Conservation (phyloP, 2,113 vertebrate genomes). For the Acanthisitta chloris region DNA sequence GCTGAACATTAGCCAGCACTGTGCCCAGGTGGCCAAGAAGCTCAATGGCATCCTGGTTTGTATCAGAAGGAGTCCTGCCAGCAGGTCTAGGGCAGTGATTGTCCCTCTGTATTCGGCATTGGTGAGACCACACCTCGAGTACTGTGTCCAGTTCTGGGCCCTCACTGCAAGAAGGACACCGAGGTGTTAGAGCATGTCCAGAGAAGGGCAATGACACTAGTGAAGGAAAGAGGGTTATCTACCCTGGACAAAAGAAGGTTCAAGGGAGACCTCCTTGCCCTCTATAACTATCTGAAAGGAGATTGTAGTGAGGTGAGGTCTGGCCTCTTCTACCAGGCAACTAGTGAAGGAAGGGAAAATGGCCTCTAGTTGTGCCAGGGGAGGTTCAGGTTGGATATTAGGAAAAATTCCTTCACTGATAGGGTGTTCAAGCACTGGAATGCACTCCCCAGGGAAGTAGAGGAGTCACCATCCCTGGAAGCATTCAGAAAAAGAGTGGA, state of each 20-base stretch:
- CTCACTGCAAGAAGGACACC: not conserved
- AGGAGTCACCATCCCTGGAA: not conserved
- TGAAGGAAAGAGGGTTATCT: not conserved
- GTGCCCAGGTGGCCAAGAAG: not conserved
- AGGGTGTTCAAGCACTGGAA: not conserved
- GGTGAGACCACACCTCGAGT: rapidly evolving
- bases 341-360: not conserved
- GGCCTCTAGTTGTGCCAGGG: not conserved
- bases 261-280: not conserved
- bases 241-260: not conserved
- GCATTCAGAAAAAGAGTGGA: not conserved
- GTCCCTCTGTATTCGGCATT: not conserved
- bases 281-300: not conserved
- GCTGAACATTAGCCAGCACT: not conserved
- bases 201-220: not conserved
- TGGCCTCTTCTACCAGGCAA: not conserved
- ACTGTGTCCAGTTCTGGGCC: not conserved
- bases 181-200: not conserved
- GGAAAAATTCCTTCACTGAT: not conserved
- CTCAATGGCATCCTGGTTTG: not conserved
- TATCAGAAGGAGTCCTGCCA: not conserved
- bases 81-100: not conserved
- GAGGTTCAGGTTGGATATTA: not conserved
- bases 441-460: not conserved
- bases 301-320: not conserved